A percentile compares a stretch with the other conserved stretches of the same genome.
These are phyloP conservation scores for Acronicta psi DNA, from an alignment of 2,888 invertebrate genomes.

Conservation along the genomic window DNA sequence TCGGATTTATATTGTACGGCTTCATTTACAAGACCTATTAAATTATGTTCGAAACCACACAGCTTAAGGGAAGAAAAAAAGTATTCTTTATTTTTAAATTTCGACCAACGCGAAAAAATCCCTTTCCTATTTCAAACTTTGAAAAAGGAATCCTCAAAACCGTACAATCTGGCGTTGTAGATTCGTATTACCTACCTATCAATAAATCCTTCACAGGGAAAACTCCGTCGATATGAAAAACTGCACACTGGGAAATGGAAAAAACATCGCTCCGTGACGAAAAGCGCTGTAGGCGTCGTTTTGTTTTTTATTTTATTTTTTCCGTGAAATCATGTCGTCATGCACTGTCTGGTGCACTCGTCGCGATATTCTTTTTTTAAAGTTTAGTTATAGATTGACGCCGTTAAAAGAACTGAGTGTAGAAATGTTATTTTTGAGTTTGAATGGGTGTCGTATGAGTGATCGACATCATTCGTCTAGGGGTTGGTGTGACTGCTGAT, in stretches of 20 bases:
- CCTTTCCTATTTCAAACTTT: no score
- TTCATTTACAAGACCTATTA: background rate
- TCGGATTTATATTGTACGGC: no score
- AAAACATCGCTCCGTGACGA: conserved; percentile 60
- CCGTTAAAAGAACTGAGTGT: conserved; percentile 19
- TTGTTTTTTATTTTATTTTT: conserved; percentile 32
- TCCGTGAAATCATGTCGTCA: conserved; percentile 53
- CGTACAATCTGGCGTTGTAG: conserved; percentile 38
- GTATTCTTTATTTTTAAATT: no score
- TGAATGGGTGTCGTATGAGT: no score
- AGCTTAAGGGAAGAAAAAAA: no score
- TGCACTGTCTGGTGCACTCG: conserved; percentile 53
- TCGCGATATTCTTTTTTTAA: conserved; percentile 35
- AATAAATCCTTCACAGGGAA: conserved; percentile 50
- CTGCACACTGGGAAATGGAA: conserved; percentile 56
- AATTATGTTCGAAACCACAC: no score
- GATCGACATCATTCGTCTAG: no score
- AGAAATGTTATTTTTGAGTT: background rate
- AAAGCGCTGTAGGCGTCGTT: conserved; percentile 55
- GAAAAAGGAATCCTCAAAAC: no score
- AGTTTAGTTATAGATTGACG: conserved; percentile 32
- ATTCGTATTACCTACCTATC: conserved; percentile 38
- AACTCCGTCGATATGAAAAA: conserved; percentile 68
- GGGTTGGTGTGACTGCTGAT: no score
- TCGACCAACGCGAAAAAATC: no score